These are phyloP conservation scores for Falco biarmicus DNA, from an alignment of 2,797 vertebrate species.

Conservation along the genomic window DNA sequence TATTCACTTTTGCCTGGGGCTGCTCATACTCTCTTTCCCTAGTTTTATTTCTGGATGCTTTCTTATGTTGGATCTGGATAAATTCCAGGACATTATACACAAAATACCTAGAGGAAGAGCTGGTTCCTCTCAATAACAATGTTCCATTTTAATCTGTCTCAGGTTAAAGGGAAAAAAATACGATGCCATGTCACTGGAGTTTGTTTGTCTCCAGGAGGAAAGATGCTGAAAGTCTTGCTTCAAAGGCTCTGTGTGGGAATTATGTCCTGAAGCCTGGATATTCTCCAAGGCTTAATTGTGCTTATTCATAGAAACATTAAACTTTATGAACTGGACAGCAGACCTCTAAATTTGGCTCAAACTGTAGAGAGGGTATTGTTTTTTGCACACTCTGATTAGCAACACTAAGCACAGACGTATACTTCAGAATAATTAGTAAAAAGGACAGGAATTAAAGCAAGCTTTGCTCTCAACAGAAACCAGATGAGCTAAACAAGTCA, in stretches of 20 bases:
- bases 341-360: constrained; percentile 36
- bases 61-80: constrained; percentile 12
- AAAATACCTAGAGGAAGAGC: constrained; percentile 26
- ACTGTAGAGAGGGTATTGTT: neutral
- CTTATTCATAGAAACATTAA: constrained; percentile 42
- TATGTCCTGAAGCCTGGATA: constrained; percentile 5
- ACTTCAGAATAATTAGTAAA: neutral
- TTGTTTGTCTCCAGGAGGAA: neutral
- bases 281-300: constrained; percentile 34
- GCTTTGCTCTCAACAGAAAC: neutral
- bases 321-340: constrained; percentile 47
- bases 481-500: neutral
- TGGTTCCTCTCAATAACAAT: constrained; percentile 39
- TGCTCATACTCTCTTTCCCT: neutral
- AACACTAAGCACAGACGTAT: neutral
- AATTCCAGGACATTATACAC: constrained; percentile 11
- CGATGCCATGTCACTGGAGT: neutral
- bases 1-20: neutral
- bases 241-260: neutral
- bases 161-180: neutral
- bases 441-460: neutral
- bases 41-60: constrained; percentile 39
- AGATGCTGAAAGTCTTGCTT: constrained; percentile 7
- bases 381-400: neutral
- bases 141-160: constrained; percentile 29